Base-by-base conservation (phyloP, 2,797 vertebrate genomes). In the Delichon dasypus region DNA sequence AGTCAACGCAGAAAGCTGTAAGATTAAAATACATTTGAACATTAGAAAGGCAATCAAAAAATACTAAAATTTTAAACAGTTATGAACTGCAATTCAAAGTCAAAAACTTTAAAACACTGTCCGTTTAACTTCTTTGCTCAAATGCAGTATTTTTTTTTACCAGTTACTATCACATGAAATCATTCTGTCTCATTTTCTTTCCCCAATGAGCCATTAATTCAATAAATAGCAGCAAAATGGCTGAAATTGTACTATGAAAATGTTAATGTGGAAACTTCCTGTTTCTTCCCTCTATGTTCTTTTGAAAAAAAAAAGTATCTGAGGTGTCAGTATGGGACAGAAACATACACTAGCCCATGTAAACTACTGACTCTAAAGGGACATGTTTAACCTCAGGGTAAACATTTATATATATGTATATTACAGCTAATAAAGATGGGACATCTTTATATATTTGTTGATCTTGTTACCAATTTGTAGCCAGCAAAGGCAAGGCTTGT, bases 1-100 rank as follows among this genome's bases (percentile, higher is more conserved):
- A 98, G 76, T 96, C 97, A 92, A 97, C 98, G 97, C 98, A 98
- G 97, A 98, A 99, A 94, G 98, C 99, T 99, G 95, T 48, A 98
- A 98, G 92, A 95, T 91, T 83, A 94, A 97, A 94, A 97, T 44
- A 97, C 23, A 97, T 57, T 85, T 84, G 36, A 96, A 85, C 42
- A 65, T 95, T 93, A 95, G 9, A 96, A 86, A 96, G 67, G 53
- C 42, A 68, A 73, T 47, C 16, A 92, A 10, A 84, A 66, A 88
- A 78, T 25, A 48, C 7, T 44, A 65, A 32, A 18, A 90, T 58
- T 93, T 58, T 66, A 53, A 94, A 66, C n/a, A 55, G 17, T 78
- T 89, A 85, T n/a, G 92, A 96, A 58, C 38, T 50, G 21, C 45
- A 93, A 27, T 34, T 95, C 64, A 86, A 73, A 91, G 26, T 16